phyloP scores from a whole-genome alignment of 2,888 invertebrate genomes.

The Nemotelus nigrinus region DNA sequence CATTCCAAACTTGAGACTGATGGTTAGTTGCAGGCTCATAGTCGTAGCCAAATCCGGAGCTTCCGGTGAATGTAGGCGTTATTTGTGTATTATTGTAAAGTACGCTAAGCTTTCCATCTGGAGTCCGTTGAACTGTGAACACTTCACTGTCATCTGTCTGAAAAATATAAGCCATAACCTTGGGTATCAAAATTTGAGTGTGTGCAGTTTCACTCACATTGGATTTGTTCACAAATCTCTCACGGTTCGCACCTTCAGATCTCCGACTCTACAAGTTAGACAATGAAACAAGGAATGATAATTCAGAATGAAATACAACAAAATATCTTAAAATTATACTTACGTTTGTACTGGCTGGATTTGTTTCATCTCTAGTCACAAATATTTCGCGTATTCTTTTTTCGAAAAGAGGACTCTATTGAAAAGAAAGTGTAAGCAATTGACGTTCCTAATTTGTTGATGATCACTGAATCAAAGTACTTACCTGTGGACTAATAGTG shows the following conservation, averaged over 20 bases:
- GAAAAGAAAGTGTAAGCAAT: too few species aligned
- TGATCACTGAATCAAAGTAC: too few species aligned
- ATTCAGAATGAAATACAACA: too few species aligned
- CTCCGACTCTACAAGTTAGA: too few species aligned
- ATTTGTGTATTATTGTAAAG: slow-evolving; percentile 61
- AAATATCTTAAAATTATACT: slow-evolving; percentile 1
- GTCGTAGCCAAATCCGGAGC: slow-evolving; percentile 21
- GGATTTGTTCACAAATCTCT: too few species aligned
- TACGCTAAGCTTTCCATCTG: slow-evolving; percentile 61
- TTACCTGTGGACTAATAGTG: too few species aligned
- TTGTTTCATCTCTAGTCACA: not conserved
- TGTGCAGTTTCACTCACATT: too few species aligned
- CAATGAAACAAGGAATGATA: too few species aligned
- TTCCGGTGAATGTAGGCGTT: slow-evolving; percentile 55
- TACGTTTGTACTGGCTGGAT: slow-evolving; percentile 31
- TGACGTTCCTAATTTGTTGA: too few species aligned
- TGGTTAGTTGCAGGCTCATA: not conserved
- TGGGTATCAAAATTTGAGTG: too few species aligned
- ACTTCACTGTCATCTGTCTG: slow-evolving; percentile 54
- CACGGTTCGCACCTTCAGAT: too few species aligned
- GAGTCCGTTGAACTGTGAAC: slow-evolving; percentile 62
- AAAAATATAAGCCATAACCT: not conserved
- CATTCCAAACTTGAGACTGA: too few species aligned
- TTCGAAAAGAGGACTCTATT: not conserved
- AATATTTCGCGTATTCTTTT: slow-evolving; percentile 37